These are phyloP conservation scores for Congeria kusceri DNA, from an alignment of 2,888 invertebrate genomes.

Conservation along the genomic window DNA sequence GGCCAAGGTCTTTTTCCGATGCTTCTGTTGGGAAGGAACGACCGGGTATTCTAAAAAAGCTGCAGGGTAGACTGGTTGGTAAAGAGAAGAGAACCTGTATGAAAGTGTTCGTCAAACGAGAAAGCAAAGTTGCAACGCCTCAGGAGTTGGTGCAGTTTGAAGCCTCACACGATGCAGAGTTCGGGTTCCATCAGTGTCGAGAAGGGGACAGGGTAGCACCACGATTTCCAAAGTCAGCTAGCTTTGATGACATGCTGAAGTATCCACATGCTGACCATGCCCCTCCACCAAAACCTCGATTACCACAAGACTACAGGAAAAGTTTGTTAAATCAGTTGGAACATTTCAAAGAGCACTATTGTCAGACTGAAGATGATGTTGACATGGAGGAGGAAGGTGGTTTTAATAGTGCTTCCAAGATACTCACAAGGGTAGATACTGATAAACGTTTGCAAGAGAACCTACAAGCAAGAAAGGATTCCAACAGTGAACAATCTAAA, in stretches of 20 bases:
- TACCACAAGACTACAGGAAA: not conserved
- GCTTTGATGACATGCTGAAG: not conserved
- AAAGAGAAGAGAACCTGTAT: constrained; percentile 30
- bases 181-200: not conserved
- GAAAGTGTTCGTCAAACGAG: constrained; percentile 54
- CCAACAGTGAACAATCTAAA: not conserved
- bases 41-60: constrained; percentile 22
- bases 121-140: constrained; percentile 32
- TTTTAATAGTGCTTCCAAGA: not conserved
- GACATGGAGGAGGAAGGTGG: not conserved
- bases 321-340: not conserved
- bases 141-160: constrained; percentile 1
- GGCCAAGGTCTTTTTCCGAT: constrained; percentile 64
- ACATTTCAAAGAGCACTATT: not conserved
- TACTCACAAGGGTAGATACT: too few relatives aligned
- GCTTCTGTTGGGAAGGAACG: constrained; percentile 35
- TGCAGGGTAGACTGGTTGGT: constrained; percentile 17
- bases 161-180: not conserved
- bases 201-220: not conserved
- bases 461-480: too few relatives aligned
- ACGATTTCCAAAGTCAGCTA: not conserved
- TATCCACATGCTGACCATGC: not conserved
- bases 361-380: constrained; percentile 3
- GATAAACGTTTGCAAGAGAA: too few relatives aligned
- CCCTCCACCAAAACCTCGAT: not conserved